phyloP scores from a whole-genome alignment of 2,113 vertebrate species.

The Anguilla japonica region DNA sequence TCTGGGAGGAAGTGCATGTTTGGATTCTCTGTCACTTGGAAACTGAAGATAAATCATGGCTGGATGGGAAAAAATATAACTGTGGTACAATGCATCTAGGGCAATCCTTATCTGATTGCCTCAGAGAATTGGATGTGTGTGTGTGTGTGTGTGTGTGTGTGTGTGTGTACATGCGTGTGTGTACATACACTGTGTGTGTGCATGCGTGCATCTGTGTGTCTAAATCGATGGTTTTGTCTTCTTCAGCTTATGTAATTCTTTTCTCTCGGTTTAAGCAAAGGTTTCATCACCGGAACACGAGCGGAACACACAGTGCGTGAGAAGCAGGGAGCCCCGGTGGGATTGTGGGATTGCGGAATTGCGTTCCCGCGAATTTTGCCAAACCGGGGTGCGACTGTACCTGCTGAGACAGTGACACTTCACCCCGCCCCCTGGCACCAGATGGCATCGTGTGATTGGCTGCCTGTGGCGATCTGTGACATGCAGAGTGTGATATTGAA shows the following conservation, averaged over 20 bases:
- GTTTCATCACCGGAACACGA: not conserved
- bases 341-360: not conserved
- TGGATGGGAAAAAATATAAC: not conserved
- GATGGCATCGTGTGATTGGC: not conserved
- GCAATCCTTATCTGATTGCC: not conserved
- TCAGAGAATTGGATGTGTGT: not conserved
- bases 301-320: not conserved
- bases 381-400: not conserved
- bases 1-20: not conserved
- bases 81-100: not conserved
- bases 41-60: not conserved
- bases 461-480: not conserved
- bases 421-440: not conserved
- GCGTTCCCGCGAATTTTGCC: not conserved
- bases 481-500: slow-evolving; percentile 12
- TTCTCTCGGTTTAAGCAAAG: not conserved
- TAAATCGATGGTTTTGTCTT: not conserved
- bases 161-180: too few species aligned
- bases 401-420: not conserved
- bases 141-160: not conserved
- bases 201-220: not conserved
- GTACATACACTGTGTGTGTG: not conserved
- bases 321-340: not conserved
- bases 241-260: not conserved
- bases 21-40: not conserved